Evolutionary conservation across 2,888 invertebrate species (phyloP).

Genomic region (Synanthedon tipuliformis): DNA sequence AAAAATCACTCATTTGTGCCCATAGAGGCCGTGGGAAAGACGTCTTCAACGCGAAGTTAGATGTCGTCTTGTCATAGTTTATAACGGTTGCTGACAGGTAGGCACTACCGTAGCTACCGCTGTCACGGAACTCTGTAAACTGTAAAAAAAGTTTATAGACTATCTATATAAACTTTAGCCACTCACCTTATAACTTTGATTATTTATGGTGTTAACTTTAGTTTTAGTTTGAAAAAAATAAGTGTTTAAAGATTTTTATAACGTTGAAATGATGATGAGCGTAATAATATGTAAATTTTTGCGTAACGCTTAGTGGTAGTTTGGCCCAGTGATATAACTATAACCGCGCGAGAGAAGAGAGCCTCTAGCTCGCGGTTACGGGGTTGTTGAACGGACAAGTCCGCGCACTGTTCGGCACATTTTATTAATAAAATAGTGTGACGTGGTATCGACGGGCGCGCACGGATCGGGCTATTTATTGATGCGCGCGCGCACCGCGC

Average conservation of each 20-base stretch:
- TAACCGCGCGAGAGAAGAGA: slow-evolving; percentile 28
- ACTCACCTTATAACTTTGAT: too few species aligned
- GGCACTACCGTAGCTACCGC: not conserved
- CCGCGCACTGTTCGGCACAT: slow-evolving; percentile 36
- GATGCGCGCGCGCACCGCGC: slow-evolving; percentile 45
- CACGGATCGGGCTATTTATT: slow-evolving; percentile 56
- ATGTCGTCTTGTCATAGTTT: slow-evolving; percentile 24
- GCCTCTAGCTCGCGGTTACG: slow-evolving; percentile 39
- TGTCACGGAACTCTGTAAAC: not conserved
- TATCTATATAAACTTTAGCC: too few species aligned
- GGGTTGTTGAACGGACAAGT: slow-evolving; percentile 59
- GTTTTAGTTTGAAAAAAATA: too few species aligned
- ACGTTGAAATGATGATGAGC: too few species aligned
- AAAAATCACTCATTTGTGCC: too few species aligned
- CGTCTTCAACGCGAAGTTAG: slow-evolving; percentile 9
- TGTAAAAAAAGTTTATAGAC: too few species aligned
- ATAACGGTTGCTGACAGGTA: slow-evolving; percentile 27
- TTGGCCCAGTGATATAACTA: slow-evolving; percentile 33
- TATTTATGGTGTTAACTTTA: too few species aligned
- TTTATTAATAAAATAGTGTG: slow-evolving; percentile 66
- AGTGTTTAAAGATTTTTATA: too few species aligned
- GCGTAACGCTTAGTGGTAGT: slow-evolving; percentile 1
- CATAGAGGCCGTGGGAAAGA: slow-evolving; percentile 54
- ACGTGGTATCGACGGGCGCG: slow-evolving; percentile 55
- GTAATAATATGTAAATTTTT: not conserved